A percentile compares a stretch with the other conserved stretches of the same genome.
phyloP scores from a whole-genome alignment of 2,888 invertebrate genomes.

The Aradus depressus region DNA sequence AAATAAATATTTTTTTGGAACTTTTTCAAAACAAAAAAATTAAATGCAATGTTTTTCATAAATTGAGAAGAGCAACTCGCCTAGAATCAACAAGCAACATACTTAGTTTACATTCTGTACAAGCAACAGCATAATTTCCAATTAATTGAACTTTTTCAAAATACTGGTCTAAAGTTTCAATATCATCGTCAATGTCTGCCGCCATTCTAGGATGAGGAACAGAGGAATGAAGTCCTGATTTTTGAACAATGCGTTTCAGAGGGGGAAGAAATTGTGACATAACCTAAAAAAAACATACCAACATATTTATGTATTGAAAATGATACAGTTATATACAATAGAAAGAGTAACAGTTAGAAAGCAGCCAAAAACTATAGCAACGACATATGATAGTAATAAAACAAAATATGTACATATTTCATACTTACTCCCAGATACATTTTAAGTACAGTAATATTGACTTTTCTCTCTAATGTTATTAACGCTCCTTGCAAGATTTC shows the following conservation, averaged over 20 bases:
- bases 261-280: slow-evolving; percentile 34
- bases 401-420: neutral
- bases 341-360: neutral
- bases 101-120: slow-evolving; percentile 41
- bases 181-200: slow-evolving; percentile 41
- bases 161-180: slow-evolving; percentile 53
- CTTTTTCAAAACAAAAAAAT: too few relatives aligned
- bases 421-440: slow-evolving; percentile 41
- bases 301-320: neutral
- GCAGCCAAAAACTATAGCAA: neutral
- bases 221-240: slow-evolving; percentile 35
- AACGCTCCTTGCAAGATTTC: too few relatives aligned
- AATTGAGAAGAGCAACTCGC: slow-evolving; percentile 8
- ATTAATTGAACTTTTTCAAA: slow-evolving; percentile 57
- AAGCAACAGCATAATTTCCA: slow-evolving; percentile 57
- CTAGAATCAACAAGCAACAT: slow-evolving; percentile 30
- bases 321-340: neutral
- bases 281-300: slow-evolving; percentile 8
- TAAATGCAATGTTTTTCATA: neutral
- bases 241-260: slow-evolving; percentile 36
- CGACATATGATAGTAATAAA: neutral
- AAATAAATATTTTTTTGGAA: too few relatives aligned
- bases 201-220: slow-evolving; percentile 25
- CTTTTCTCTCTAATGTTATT: slow-evolving; percentile 51
- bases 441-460: slow-evolving; percentile 51